Evolutionary conservation across 2,113 vertebrate genomes (phyloP).

Genomic region (Elgaria multicarinata): DNA sequence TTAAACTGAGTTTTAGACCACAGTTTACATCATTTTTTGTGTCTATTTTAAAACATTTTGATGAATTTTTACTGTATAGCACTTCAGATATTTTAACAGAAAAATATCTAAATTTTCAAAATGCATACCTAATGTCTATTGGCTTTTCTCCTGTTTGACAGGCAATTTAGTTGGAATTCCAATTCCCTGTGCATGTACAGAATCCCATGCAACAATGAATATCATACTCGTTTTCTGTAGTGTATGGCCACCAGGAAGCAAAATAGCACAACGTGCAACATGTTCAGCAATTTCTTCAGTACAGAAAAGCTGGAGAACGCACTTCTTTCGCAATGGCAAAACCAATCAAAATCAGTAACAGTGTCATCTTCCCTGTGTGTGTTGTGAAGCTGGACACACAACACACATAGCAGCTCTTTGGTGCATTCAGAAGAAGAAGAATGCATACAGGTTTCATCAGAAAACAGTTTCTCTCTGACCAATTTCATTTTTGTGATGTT

Average conservation of each 20-base stretch:
- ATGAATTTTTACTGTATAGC: not conserved
- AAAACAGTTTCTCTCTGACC: not conserved
- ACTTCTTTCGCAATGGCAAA: not conserved
- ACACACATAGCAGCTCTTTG: not conserved
- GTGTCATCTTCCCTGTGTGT: not conserved
- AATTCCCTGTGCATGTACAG: not conserved
- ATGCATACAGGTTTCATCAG: not conserved
- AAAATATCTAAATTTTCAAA: not conserved
- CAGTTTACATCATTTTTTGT: not conserved
- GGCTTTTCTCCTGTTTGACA: not conserved
- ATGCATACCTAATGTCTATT: not conserved
- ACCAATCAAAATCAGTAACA: not conserved
- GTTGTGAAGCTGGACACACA: too few species aligned
- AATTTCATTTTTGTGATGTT: not conserved
- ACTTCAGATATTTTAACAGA: not conserved
- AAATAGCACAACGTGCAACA: not conserved
- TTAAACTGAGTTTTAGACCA: not conserved
- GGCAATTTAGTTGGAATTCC: not conserved
- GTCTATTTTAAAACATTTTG: not conserved
- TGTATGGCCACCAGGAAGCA: not conserved
- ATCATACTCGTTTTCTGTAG: not conserved
- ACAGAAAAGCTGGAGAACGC: not conserved
- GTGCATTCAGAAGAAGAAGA: too few species aligned
- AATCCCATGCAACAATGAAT: not conserved
- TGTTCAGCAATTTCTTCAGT: not conserved